Evolutionary conservation across 2,797 vertebrate genomes (phyloP), one percentile per base, ranked within the genome.

Genomic region (Fratercula arctica): DNA sequence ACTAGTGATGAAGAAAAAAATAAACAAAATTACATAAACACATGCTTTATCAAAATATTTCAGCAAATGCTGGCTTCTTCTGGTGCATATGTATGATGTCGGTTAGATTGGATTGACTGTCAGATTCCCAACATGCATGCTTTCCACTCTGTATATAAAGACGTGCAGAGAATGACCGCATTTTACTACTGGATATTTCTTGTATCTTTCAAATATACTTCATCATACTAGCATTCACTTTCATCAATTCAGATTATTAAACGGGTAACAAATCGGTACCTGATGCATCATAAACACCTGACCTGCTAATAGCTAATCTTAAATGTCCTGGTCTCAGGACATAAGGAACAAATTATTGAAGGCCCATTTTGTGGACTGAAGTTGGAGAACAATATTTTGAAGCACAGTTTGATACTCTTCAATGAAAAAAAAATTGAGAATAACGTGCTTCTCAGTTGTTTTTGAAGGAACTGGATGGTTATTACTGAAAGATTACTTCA

Each of bases 371-470:
- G 16, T 57, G 33, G 16, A 31, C 9, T n/a, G 19, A 80, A 56
- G 16, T 9, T 67, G n/a, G 10, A 1, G 3, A 64, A 31, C 1
- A 50, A 7, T 48, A 61, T 53, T 77, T 86, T 41, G 26, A 90
- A 72, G 24, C 13, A n/a, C 43, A 70, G 8, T 48, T 43, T 39
- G 15, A 43, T 39, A 50, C 4, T 57, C 20, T 43, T 56, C 11
- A 64, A 19, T 0, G 2, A 11, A 74, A 64, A 67, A 37, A 78
- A 81, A 35, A 33, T 2, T 14, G 10, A 39, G 21, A 73, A 3
- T 46, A 43, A 45, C 0, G 0, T 26, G 10, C 1, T 72, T 78
- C 26, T 68, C 20, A 17, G 39, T 18, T 85, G 14, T 1, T 8
- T 67, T 87, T 45, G 21, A 26, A 50, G 25, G 10, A 75, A 81